Evolutionary conservation across 2,888 invertebrate species (phyloP).

Genomic region (Antheraea assamensis): DNA sequence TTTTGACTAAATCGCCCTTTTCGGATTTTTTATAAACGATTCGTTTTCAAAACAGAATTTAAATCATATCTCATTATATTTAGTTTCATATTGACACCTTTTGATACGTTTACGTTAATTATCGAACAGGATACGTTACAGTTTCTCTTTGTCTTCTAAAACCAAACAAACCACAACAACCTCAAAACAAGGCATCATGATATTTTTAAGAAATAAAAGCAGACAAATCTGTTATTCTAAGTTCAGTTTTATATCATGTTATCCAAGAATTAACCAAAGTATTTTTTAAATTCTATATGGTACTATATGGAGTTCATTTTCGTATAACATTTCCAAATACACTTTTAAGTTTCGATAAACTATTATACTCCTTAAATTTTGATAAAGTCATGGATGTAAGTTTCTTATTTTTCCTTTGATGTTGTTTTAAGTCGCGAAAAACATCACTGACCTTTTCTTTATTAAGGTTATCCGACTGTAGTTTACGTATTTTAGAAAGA

Average conservation of each 20-base stretch:
- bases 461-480: slow-evolving; percentile 27
- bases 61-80: not conserved
- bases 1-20: not conserved
- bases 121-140: not conserved
- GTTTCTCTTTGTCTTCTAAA: slow-evolving; percentile 18
- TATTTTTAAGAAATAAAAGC: slow-evolving; percentile 3
- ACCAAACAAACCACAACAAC: slow-evolving; percentile 16
- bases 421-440: slow-evolving; percentile 36
- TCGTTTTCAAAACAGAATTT: not conserved
- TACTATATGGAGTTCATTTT: not conserved
- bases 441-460: slow-evolving; percentile 36
- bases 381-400: slow-evolving; percentile 13
- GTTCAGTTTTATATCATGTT: too few relatives aligned
- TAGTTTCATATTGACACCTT: not conserved
- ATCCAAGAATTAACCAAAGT: not conserved
- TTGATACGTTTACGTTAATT: not conserved
- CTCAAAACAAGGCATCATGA: not conserved
- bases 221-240: too few relatives aligned
- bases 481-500: slow-evolving; percentile 36
- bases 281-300: not conserved
- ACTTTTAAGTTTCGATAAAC: slow-evolving; percentile 1
- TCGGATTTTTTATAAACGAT: not conserved
- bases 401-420: slow-evolving; percentile 28
- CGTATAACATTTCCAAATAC: not conserved
- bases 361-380: slow-evolving; percentile 7